Conservation (phyloP, 2,113 vertebrate species). For the Suricata suricatta region DNA sequence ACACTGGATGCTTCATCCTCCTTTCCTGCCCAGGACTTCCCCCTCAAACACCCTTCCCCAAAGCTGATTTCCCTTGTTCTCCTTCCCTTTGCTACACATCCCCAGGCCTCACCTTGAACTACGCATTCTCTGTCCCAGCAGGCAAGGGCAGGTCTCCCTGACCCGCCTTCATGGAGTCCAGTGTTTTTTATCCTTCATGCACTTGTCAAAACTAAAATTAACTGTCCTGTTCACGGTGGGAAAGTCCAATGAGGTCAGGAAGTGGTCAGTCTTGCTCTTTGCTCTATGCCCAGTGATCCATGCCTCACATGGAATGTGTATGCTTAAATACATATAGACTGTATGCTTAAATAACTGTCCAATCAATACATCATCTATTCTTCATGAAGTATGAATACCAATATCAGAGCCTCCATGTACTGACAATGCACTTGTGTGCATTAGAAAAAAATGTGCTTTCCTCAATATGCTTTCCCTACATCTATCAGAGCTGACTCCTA, state of each 20-base stretch:
- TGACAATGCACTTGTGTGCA: too few species aligned
- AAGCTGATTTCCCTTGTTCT: neutral
- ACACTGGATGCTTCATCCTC: neutral
- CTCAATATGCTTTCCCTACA: fast-evolving
- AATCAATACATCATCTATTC: neutral
- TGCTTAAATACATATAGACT: neutral
- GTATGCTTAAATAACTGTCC: neutral
- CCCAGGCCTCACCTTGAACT: neutral
- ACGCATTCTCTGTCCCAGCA: neutral
- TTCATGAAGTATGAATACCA: neutral
- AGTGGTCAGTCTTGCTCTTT: neutral
- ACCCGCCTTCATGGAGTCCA: fast-evolving
- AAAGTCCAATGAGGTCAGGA: neutral
- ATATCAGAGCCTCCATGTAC: neutral
- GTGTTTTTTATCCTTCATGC: neutral
- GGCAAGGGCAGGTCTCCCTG: neutral
- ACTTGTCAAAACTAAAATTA: neutral
- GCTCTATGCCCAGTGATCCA: neutral
- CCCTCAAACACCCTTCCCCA: fast-evolving
- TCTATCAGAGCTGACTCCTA: neutral
- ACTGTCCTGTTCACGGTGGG: neutral
- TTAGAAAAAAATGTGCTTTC: neutral
- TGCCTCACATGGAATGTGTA: neutral
- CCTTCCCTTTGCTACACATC: neutral
- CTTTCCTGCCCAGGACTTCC: neutral